A percentile compares a stretch with the other conserved stretches of the same genome.
Conservation (phyloP, 2,113 vertebrate genomes). For the Rattus rattus region DNA sequence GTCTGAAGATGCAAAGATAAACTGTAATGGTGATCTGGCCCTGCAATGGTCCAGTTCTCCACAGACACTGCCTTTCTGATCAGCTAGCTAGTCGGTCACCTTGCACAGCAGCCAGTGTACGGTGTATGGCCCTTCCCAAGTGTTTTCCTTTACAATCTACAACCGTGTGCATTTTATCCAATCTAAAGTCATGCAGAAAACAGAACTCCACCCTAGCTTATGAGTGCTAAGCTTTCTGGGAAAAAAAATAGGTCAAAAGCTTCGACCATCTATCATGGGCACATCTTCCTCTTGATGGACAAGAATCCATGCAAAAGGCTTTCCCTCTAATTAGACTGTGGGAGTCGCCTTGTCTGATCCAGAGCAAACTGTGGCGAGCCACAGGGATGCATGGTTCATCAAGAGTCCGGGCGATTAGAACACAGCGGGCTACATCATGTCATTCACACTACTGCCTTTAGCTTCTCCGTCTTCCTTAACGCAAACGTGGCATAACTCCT, state of each 20-base stretch:
- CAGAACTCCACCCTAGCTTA: not conserved
- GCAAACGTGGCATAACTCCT: conserved; percentile 83
- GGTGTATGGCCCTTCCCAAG: not conserved
- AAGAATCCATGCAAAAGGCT: conserved; percentile 84
- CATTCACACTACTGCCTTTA: conserved; percentile 89
- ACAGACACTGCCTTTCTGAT: too few relatives aligned
- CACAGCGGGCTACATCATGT: conserved; percentile 96
- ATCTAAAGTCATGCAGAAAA: not conserved
- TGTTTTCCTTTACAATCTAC: conserved; percentile 78
- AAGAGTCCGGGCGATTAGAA: conserved; percentile 96
- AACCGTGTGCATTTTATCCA: conserved; percentile 12
- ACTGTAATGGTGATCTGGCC: too few relatives aligned
- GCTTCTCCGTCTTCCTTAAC: conserved; percentile 86
- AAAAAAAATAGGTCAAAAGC: conserved; percentile 77
- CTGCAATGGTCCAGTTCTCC: too few relatives aligned
- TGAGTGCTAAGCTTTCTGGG: conserved; percentile 75
- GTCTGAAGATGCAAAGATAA: not conserved
- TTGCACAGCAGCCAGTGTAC: not conserved
- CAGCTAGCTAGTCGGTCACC: not conserved
- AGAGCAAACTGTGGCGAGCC: conserved; percentile 93
- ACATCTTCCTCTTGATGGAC: conserved; percentile 77
- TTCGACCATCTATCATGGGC: conserved; percentile 74
- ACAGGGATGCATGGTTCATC: conserved; percentile 94
- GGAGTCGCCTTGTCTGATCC: conserved; percentile 93
- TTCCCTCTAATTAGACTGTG: conserved; percentile 91